Percentiles rank a stretch among this genome's conserved stretches.
These are phyloP conservation scores for Panzeria rudis DNA, from an alignment of 2,888 invertebrate genomes.

Conservation along the genomic window DNA sequence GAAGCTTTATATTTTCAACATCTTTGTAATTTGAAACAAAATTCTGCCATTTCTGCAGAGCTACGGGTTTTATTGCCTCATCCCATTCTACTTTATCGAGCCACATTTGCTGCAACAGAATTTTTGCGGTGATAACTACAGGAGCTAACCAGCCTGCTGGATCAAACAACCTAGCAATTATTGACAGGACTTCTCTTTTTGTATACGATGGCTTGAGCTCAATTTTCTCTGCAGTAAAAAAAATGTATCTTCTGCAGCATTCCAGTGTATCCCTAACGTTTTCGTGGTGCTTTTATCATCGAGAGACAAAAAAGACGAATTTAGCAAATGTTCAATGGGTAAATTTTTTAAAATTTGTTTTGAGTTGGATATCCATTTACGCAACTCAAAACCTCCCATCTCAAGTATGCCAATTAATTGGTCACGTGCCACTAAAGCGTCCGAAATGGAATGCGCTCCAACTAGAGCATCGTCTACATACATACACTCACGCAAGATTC, in stretches of 20 bases:
- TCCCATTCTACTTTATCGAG: conserved; percentile 22
- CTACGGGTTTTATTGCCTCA: neutral
- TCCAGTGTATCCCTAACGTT: neutral
- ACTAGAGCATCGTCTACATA: no score
- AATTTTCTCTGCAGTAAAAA: neutral
- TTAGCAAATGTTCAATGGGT: no score
- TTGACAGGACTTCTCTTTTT: neutral
- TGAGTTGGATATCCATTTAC: no score
- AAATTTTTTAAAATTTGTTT: no score
- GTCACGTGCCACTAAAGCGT: no score
- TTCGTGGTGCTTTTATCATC: neutral
- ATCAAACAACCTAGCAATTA: conserved; percentile 22
- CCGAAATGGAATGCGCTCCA: no score
- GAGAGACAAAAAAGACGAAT: no score
- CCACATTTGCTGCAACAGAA: conserved; percentile 29
- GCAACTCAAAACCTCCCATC: no score
- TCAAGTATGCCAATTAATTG: no score
- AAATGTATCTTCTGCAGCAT: neutral
- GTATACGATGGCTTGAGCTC: neutral
- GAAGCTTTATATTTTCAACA: conserved; percentile 25
- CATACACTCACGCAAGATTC: no score
- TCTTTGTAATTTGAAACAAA: conserved; percentile 9
- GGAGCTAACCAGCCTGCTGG: no score
- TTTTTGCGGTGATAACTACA: no score
- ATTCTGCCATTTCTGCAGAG: conserved; percentile 14